Evolutionary conservation across 2,888 invertebrate genomes (phyloP).

Genomic region (Pollenia labialis): DNA sequence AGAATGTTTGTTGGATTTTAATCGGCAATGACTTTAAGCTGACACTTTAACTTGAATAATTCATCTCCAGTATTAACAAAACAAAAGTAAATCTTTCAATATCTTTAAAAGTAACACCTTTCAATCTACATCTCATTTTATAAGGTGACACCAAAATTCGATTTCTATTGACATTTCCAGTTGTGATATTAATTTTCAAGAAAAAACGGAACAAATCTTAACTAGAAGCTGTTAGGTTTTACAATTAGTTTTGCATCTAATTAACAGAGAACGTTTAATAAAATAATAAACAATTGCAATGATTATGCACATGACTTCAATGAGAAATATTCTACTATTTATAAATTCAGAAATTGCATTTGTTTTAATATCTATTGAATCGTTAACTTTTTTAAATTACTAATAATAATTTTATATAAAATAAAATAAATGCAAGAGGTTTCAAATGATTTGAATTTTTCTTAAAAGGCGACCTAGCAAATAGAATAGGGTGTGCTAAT

Average conservation of each 20-base stretch:
- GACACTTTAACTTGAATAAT: slow-evolving; percentile 10
- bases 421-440: no score
- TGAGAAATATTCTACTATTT: slow-evolving; percentile 14
- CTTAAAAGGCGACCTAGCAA: no score
- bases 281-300: slow-evolving; percentile 46
- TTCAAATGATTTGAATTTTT: no score
- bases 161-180: not conserved
- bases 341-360: slow-evolving; percentile 42
- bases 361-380: slow-evolving; percentile 1
- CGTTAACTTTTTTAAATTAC: no score
- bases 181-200: slow-evolving; percentile 12
- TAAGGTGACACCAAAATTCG: slow-evolving; percentile 4
- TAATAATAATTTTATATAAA: no score
- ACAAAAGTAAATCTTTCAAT: not conserved
- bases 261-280: slow-evolving; percentile 54
- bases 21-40: slow-evolving; percentile 22
- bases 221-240: slow-evolving; percentile 6
- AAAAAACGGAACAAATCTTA: slow-evolving; percentile 46
- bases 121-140: not conserved
- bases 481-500: no score
- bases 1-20: not conserved
- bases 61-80: not conserved
- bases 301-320: slow-evolving; percentile 43
- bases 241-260: slow-evolving; percentile 51
- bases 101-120: no score